Evolutionary conservation across 2,888 invertebrate genomes (phyloP), one percentile per base, ranked within the genome.

Genomic region (Polylopha cassiicola): DNA sequence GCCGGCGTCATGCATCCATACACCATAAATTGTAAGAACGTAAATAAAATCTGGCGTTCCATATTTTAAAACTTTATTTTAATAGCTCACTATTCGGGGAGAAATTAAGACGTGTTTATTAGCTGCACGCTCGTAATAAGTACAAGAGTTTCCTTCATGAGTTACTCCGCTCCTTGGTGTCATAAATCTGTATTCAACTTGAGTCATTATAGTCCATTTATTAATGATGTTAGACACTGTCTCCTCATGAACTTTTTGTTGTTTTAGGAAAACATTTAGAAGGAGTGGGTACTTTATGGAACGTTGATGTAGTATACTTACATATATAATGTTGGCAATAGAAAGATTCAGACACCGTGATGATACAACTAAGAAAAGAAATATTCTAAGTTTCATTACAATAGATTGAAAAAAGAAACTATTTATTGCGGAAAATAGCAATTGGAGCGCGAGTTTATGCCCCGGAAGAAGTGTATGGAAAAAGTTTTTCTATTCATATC

Each of bases 81-180:
- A 82, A 82, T 81, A 77, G 82, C 73, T 71, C 72, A 74, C 79
- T 77, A 74, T 70, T 81, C 74, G 79, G 75, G 71, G 73, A 75
- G 71, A 73, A 77, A 80, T 82, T 82, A 85, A 78, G 80, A 80
- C 65, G 79, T 82, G 84, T 84, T 84, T 82, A 84, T 80, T 77
- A 74, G 70, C 66, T 58, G 61, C 66, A 61, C 70, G 73, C 72
- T 77, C 78, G 75, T 78, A 73, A 73, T 71, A 67, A 74, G 73
- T 66, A 79, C 80, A 78, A 77, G 72, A 70, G 66, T 59, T 70
- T 65, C 75, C 64, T 76, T 78, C 74, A 75, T 73, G 69, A 73
- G 64, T 65, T 66, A 61, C 67, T 70, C 61, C 51, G 53, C 65
- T 70, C 60, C 56, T 50, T 51, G 51, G 47, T 55, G 51, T 65